phyloP scores from a whole-genome alignment of 2,797 vertebrate genomes.

The Malacoctenus gilli region DNA sequence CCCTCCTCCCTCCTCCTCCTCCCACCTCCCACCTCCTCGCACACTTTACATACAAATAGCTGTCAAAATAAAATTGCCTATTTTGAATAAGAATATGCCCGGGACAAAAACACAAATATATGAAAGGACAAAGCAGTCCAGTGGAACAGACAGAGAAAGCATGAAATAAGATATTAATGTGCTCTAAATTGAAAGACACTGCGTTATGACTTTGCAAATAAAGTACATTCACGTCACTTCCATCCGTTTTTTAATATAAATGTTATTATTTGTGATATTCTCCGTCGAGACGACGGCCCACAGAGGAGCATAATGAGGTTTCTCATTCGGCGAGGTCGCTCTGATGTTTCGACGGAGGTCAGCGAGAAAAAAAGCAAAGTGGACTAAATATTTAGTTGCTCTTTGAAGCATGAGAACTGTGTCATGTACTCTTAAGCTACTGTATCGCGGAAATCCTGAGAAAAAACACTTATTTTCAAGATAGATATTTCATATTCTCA shows the following conservation, averaged over 20 bases:
- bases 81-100: slow-evolving; percentile 78
- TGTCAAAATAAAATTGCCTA: slow-evolving; percentile 83
- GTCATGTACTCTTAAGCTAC: neutral
- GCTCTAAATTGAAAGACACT: slow-evolving; percentile 65
- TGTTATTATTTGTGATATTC: slow-evolving; percentile 50
- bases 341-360: slow-evolving; percentile 21
- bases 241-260: slow-evolving; percentile 53
- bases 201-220: slow-evolving; percentile 65
- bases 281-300: neutral
- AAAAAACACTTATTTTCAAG: no score
- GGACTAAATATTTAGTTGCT: neutral
- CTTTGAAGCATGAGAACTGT: neutral
- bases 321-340: slow-evolving; percentile 20
- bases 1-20: slow-evolving; percentile 16
- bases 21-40: slow-evolving; percentile 28
- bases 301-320: slow-evolving; percentile 19
- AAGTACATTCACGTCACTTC: slow-evolving; percentile 66
- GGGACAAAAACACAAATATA: slow-evolving; percentile 69
- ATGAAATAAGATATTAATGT: slow-evolving; percentile 79
- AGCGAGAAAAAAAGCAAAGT: slow-evolving; percentile 25
- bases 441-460: no score
- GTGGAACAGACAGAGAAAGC: slow-evolving; percentile 70
- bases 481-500: no score
- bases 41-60: slow-evolving; percentile 85
- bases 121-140: slow-evolving; percentile 67